Base-by-base conservation (phyloP, 2,113 vertebrate species). In the Tragulus kanchil region DNA sequence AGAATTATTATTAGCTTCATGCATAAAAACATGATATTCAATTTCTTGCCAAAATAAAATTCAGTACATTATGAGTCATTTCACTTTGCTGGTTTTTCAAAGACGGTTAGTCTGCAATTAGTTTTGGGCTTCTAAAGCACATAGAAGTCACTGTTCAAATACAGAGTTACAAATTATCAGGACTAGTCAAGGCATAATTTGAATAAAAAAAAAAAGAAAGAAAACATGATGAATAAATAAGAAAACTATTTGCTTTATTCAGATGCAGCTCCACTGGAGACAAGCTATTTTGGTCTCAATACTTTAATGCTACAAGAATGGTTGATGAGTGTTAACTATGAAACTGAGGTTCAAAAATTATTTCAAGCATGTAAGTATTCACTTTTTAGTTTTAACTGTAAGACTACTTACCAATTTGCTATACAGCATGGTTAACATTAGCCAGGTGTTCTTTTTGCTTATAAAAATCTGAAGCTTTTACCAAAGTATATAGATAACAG, bases 241-340 rank as follows among this genome's bases (percentile, higher is more conserved):
- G 71, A 96, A 92, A 96, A 89, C 59, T 36, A 52, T 96, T 94
- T 96, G 79, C 67, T 96, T 97, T 91, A 96, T 91, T 71, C 97
- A 89, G 83, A 94, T 56, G 78, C 1, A 83, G 73, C 13, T 89
- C 71, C 64, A 79, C 95, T 96, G 12, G n/a, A 94, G 97, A 97
- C 85, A 97, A 85, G 71, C 2, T 88, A 45, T 90, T 94, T 14
- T 62, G 89, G 73, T 90, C 10, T 69, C 56, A 93, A 92, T 48
- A 96, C 65, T 6, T 73, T 88, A 42, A 96, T 25, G 61, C 87
- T 90, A 42, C 17, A 69, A 84, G 83, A 61, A 90, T 45, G 31
- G 50, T 48, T 79, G 45, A 77, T 56, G 17, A 67, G 23, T 48
- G 61, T 93, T 82, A 89, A 90, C 58, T 36, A 87, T 81, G 77